Evolutionary conservation across 2,797 vertebrate species (phyloP), one percentile per base, ranked within the genome.

Genomic region (Ciconia nigra): DNA sequence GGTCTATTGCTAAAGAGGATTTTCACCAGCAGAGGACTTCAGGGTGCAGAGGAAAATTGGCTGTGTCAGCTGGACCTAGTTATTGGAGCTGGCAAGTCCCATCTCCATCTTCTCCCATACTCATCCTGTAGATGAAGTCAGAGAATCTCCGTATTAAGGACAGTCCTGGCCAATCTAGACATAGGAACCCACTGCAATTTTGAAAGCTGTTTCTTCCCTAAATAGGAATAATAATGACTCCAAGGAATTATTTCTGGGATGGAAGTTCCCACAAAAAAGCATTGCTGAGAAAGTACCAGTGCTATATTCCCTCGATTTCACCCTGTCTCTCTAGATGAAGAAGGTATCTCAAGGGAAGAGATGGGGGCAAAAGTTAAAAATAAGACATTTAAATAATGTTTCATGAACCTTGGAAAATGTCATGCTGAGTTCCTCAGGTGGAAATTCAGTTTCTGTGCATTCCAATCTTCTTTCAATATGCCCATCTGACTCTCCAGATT

Each of bases 401-500:
- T 85, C 20, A 11, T 81, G 55, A 86, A 77, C 83, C 66, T 46
- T 86, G 31, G 21, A 80, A 85, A 93, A 81, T 55, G 26, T 55
- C 55, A 51, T 9, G 13, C 35, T 69, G 54, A 86, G 16, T n/a
- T 96, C n/a, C 59, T 93, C 55, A 92, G 92, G 95, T 96, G 73
- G 92, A 96, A 93, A 96, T 88, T 73, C 61, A 55, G 72, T 81
- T 92, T 96, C 90, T 85, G 16, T 84, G 51, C 69, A 70, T 79
- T 93, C 70, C 76, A 70, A 3, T 87, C 84, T 83, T 83, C 65
- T 73, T 95, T 96, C 92, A 93, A 2, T 76, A 69, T 65, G 84
- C 89, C 96, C 96, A 97, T 96, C 87, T 97, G 94, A 97, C 73
- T 95, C 90, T 91, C 95, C 95, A 96, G 96, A 95, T 96, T 97